Evolutionary conservation across 2,113 vertebrate species (phyloP).

Genomic region (Setophaga kirtlandii): DNA sequence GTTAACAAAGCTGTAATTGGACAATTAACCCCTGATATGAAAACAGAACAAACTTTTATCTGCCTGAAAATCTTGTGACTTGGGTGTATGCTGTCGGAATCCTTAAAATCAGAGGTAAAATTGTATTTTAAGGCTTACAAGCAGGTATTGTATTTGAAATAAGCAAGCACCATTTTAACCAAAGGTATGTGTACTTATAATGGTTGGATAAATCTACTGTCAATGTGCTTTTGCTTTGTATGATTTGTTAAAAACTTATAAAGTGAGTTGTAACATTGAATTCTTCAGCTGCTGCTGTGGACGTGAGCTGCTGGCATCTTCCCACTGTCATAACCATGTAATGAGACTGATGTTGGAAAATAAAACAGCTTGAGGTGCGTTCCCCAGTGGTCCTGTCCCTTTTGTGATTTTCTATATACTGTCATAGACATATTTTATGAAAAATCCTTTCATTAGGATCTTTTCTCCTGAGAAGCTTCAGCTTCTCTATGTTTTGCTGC

Average conservation of each 20-base stretch:
- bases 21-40: background rate
- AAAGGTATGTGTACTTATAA: fast-evolving
- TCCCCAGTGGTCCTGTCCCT: background rate
- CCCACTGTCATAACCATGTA: background rate
- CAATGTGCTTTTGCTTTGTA: background rate
- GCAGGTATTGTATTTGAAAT: background rate
- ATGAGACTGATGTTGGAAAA: background rate
- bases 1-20: background rate
- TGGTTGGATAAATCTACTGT: background rate
- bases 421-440: too few relatives aligned
- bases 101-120: background rate
- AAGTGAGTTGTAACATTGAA: background rate
- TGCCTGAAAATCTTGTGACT: background rate
- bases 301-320: background rate
- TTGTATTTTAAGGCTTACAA: background rate
- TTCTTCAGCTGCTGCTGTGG: background rate
- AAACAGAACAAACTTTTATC: background rate
- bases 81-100: background rate
- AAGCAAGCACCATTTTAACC: background rate
- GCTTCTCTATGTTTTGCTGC: too few relatives aligned
- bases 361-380: background rate
- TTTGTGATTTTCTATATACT: background rate
- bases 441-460: too few relatives aligned
- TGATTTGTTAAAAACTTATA: background rate
- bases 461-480: too few relatives aligned